A percentile compares a stretch with the other conserved stretches of the same genome.
phyloP scores from a whole-genome alignment of 2,113 vertebrate species.

The Zosterops pallidus region DNA sequence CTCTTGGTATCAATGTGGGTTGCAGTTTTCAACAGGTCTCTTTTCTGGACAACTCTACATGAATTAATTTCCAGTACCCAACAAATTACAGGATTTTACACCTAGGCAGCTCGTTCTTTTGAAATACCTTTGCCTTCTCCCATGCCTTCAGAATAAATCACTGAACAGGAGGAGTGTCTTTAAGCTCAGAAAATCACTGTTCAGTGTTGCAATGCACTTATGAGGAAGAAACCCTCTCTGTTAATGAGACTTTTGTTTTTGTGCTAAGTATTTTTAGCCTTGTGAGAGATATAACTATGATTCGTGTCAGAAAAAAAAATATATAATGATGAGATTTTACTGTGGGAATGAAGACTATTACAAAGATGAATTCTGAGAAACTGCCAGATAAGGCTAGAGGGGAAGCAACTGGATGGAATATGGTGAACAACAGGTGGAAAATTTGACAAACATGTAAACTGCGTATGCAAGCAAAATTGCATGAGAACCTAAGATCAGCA shows the following conservation, averaged over 20 bases:
- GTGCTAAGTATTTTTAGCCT: not conserved
- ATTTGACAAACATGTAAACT: no score
- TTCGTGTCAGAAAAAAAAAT: no score
- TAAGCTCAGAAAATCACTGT: not conserved
- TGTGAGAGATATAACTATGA: no score
- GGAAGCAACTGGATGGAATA: no score
- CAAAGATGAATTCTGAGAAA: no score
- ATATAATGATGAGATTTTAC: no score
- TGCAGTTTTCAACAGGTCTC: not conserved
- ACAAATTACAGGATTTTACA: not conserved
- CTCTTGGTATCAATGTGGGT: not conserved
- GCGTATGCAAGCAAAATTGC: no score
- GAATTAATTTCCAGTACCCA: not conserved
- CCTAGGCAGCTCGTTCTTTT: not conserved
- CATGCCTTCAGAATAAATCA: not conserved
- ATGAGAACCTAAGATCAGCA: no score
- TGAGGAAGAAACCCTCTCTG: not conserved
- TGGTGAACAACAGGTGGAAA: no score
- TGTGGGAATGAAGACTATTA: no score
- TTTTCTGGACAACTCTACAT: not conserved
- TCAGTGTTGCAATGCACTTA: not conserved
- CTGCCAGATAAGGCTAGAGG: no score
- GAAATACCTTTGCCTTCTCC: not conserved
- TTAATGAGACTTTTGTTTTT: not conserved
- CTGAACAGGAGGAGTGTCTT: not conserved